Conservation (phyloP, 35 echinoderm and acorn worm genomes). For the Hemicentrotus pulcherrimus region DNA sequence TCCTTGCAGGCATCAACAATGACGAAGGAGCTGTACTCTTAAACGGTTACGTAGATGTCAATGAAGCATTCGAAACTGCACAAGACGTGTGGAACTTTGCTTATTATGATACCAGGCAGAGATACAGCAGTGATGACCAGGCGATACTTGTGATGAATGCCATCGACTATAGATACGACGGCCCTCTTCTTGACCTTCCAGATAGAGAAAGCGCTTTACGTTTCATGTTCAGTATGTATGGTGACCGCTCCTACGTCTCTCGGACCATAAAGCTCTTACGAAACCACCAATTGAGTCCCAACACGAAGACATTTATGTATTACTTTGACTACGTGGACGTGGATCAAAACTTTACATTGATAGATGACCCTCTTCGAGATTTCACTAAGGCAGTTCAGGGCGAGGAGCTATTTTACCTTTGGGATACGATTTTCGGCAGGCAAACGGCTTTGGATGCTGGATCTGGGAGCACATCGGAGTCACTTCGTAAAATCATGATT, state of each 20-base stretch:
- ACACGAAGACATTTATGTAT: conserved; percentile 46
- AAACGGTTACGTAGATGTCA: not conserved
- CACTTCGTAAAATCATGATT: not conserved
- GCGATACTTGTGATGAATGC: not conserved
- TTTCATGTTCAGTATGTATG: not conserved
- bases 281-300: not conserved
- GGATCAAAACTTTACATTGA: not conserved
- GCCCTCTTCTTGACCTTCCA: conserved; percentile 10
- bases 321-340: conserved; percentile 52
- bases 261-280: not conserved
- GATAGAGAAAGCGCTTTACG: not conserved
- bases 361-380: not conserved
- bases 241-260: not conserved
- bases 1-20: conserved; percentile 52
- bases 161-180: not conserved
- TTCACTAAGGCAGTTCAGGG: conserved; percentile 5
- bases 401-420: conserved; percentile 42
- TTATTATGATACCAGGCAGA: not conserved
- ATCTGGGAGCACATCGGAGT: not conserved
- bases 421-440: conserved; percentile 20
- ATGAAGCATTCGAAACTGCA: not conserved
- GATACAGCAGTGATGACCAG: not conserved
- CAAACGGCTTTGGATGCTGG: not conserved
- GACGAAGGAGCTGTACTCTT: conserved; percentile 37
- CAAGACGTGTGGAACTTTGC: not conserved